Evolutionary conservation across 2,888 invertebrate species (phyloP).

Genomic region (Tribolium freemani): DNA sequence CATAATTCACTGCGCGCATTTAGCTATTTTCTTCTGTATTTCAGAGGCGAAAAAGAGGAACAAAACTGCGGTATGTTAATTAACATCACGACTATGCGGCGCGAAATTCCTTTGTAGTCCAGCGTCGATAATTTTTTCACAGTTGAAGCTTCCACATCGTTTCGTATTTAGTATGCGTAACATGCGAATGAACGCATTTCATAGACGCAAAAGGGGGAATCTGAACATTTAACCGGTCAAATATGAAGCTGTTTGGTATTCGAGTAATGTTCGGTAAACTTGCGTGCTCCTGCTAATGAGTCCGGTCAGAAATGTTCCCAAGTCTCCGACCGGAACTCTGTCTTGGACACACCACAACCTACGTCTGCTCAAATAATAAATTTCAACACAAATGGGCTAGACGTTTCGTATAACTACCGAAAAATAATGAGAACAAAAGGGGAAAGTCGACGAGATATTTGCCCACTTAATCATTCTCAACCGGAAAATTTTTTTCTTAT

Average conservation of each 20-base stretch:
- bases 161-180: conserved; percentile 52
- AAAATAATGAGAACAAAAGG: not conserved
- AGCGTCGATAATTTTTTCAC: not conserved
- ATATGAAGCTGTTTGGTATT: conserved; percentile 56
- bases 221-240: conserved; percentile 58
- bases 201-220: conserved; percentile 58
- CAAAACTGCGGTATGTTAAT: not conserved
- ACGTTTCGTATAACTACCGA: conserved; percentile 17
- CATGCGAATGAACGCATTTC: conserved; percentile 54
- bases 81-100: not conserved
- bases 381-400: conserved; percentile 38
- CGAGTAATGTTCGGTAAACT: conserved; percentile 60
- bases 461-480: not conserved
- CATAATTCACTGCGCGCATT: no score
- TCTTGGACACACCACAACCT: conserved; percentile 37
- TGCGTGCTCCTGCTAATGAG: conserved; percentile 60
- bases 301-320: conserved; percentile 46
- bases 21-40: no score
- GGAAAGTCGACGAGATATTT: not conserved
- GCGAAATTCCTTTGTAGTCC: not conserved
- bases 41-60: not conserved
- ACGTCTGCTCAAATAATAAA: conserved; percentile 37
- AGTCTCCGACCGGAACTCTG: conserved; percentile 40
- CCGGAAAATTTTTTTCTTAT: no score
- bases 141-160: not conserved